Base-by-base conservation (phyloP, 2,113 vertebrate species). In the Gobio gobio region DNA sequence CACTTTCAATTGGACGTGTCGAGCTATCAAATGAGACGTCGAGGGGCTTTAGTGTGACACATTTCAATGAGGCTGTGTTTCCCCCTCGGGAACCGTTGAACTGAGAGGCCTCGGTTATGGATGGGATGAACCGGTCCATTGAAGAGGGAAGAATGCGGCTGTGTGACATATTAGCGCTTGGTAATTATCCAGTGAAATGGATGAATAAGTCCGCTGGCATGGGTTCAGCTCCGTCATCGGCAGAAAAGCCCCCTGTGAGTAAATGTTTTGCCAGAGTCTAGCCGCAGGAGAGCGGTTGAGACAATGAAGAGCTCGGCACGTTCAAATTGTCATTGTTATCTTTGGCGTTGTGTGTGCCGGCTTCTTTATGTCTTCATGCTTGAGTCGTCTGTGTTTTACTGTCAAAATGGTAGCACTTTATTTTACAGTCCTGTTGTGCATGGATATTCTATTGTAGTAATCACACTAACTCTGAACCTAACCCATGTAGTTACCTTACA, bases 121-220 rank as follows among this genome's bases (percentile, higher is more conserved):
- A 89, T 87, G 72, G 83, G 85, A 86, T 68, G 40, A 87, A 88
- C 83, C 61, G 83, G 84, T 40, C 83, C 72, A 80, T 83, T 83
- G 88, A 88, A 88, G 87, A 49, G 29, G 72, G 64, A 87, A 91
- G 82, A 90, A 91, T 87, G 75, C 43, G 56, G 47, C 1, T 72
- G 64, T 85, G 59, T 83, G 87, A 88, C 88, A 79, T 87, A 90
- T 90, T 90, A 90, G 86, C 84, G 83, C 89, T 87, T 90, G 87
- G 78, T 89, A 90, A 90, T 84, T 89, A 83, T 78, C 87, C 85
- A 83, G 66, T 80, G 58, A 86, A 83, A 90, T 87, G 87, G 85
- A 66, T 86, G 82, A 89, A 84, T 91, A 77, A 78, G 84, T 83
- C 82, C 54, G 76, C 87, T 90, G 90, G 92, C 88, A 78, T 16